Evolutionary conservation across 2,888 invertebrate genomes (phyloP), one percentile per base, ranked within the genome.

Genomic region (Chaetoderma sp.): DNA sequence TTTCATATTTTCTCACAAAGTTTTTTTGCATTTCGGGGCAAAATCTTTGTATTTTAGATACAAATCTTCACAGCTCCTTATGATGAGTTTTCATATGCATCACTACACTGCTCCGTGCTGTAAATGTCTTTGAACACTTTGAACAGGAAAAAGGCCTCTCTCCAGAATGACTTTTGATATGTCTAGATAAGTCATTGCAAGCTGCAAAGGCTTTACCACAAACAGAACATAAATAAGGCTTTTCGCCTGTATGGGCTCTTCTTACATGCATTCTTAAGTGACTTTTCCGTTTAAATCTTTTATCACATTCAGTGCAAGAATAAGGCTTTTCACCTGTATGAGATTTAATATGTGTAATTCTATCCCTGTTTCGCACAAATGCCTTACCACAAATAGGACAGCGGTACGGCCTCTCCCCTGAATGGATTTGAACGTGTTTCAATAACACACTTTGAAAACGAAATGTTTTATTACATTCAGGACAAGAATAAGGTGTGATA

Each of bases 141-240:
- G 18, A 18, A 50, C 50, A 50, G 16, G 50, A 2, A 27, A 25
- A 50, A 27, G 50, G 50, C 27, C n/a, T 50, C 27, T 50, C 50
- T 10, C 50, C 50, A 50, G 50, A 27, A 13, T 50, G 50, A 27
- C 27, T 50, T n/a, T 27, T 50, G n/a, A 27, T 50, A 16, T 50
- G 50, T 23, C 18, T 25, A 50, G 18, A 27, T 28, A 50, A 50
- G 3, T 23, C 27, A 25, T 25, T 18, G 6, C n/a, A 23, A 23
- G 27, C 28, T 1, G 21, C 18, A 27, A 50, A 50, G 10, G 50
- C 13, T 50, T 50, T 50, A 21, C 50, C 50, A 50, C 50, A 50
- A 18, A 27, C 16, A 3, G 6, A 25, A 50, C 50, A 50, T 16
- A n/a, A 6, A n/a, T n/a, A n/a, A n/a, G n/a, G n/a, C n/a, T n/a